Evolutionary conservation across 1,140 invertebrate genomes (phyloP).

Genomic region (Pogonus chalceus): DNA sequence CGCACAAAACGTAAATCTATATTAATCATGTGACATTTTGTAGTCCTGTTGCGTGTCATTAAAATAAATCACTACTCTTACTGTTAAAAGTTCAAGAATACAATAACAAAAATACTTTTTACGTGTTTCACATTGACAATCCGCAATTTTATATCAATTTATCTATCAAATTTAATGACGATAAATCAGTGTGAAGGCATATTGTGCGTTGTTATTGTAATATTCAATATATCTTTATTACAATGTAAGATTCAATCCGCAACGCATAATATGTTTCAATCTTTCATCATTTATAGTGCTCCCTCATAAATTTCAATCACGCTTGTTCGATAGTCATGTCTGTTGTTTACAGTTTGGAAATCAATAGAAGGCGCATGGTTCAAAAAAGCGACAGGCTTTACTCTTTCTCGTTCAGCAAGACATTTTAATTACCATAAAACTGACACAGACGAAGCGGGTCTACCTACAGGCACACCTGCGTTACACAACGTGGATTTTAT

Average conservation of each 20-base stretch:
- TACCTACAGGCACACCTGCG: background rate
- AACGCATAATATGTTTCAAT: background rate
- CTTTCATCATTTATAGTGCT: background rate
- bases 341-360: background rate
- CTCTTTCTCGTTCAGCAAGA: background rate
- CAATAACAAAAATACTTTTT: too few species aligned
- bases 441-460: background rate
- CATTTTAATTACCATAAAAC: constrained; percentile 3
- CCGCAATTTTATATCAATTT: background rate
- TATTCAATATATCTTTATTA: background rate
- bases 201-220: background rate
- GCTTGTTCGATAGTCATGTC: background rate
- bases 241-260: background rate
- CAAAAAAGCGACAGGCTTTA: background rate
- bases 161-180: background rate
- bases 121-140: too few species aligned
- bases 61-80: too few species aligned
- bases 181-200: background rate
- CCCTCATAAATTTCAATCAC: constrained; percentile 6
- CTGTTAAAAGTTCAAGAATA: too few species aligned
- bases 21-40: background rate
- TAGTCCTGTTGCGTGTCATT: background rate
- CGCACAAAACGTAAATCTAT: background rate
- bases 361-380: background rate
- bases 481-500: too few species aligned